Base-by-base conservation (phyloP, 2,888 invertebrate species). In the Rapana venosa region DNA sequence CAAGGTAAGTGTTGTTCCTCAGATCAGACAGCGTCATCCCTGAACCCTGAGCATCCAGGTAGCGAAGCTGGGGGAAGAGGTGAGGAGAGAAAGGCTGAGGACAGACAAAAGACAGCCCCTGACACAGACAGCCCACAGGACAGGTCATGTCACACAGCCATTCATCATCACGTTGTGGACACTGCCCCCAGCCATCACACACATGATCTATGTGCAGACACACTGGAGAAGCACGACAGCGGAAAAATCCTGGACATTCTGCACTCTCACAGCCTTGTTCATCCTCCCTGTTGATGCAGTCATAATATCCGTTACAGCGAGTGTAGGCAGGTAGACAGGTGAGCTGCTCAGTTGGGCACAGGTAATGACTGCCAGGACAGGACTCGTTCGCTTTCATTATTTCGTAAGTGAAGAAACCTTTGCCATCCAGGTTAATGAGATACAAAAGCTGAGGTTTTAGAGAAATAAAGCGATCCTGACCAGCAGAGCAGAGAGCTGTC, bases 41-140 rank as follows among this genome's bases (percentile, higher is more conserved):
- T 35, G 87, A 87, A 11, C 87, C 77, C 13, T 8, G n/a, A 30
- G 87, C 87, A n/a, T 87, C 87, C 26, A 87, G 77, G 79, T 87
- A 87, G 30, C 87, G 87, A 30, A 87, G 74, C 20, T 74, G 35
- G 26, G 77, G 77, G 56, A n/a, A 77, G 74, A 36, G 66, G 32
- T 36, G 13, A 47, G 87, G 13, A 4, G 87, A 47, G 58, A 87
- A 87, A n/a, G n/a, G 61, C 20, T 56, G 36, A 35, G 22, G 22
- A 79, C 87, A 87, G 20, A 87, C 47, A n/a, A 87, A 87, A 11
- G 87, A 61, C 17, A 87, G 58, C 11, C 87, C 87, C 58, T 87
- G 87, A 79, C 87, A 87, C 74, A 56, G 87, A 77, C 87, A 87
- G 13, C 77, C 79, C 47, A 32, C 87, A 77, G 87, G 74, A 87